Percentiles rank a stretch among this genome's conserved stretches.
These are phyloP conservation scores for Uloborus plumipes DNA, from an alignment of 2,888 invertebrate species.

Conservation along the genomic window DNA sequence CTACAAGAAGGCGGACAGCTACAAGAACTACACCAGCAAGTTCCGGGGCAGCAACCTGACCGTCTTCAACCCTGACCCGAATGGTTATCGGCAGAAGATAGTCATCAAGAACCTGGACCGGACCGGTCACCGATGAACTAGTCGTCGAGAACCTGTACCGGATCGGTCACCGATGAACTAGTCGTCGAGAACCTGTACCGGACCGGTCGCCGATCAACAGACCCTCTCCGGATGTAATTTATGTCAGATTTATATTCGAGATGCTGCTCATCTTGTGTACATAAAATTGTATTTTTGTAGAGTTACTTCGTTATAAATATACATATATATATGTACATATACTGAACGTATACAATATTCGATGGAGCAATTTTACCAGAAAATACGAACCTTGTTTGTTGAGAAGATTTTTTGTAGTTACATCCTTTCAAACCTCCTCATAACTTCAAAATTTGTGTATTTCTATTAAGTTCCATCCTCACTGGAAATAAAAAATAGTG, in stretches of 20 bases:
- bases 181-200: slow-evolving; percentile 60
- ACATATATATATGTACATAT: no score
- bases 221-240: background rate
- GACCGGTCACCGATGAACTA: slow-evolving; percentile 6
- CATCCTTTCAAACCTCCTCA: no score
- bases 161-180: slow-evolving; percentile 3
- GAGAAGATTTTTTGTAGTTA: no score
- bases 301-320: no score
- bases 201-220: no score
- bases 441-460: no score
- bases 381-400: no score
- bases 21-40: slow-evolving; percentile 26
- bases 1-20: slow-evolving; percentile 45
- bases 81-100: slow-evolving; percentile 56
- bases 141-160: slow-evolving; percentile 60
- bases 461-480: no score
- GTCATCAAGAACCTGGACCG: slow-evolving; percentile 61
- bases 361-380: no score
- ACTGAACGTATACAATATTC: no score
- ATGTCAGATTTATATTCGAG: background rate
- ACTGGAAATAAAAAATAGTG: no score
- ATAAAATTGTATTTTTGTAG: slow-evolving; percentile 10
- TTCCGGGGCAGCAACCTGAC: slow-evolving; percentile 37
- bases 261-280: background rate
- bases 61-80: slow-evolving; percentile 63